These are phyloP conservation scores for Zosterops borbonicus DNA, from an alignment of 2,113 vertebrate genomes.

Conservation along the genomic window DNA sequence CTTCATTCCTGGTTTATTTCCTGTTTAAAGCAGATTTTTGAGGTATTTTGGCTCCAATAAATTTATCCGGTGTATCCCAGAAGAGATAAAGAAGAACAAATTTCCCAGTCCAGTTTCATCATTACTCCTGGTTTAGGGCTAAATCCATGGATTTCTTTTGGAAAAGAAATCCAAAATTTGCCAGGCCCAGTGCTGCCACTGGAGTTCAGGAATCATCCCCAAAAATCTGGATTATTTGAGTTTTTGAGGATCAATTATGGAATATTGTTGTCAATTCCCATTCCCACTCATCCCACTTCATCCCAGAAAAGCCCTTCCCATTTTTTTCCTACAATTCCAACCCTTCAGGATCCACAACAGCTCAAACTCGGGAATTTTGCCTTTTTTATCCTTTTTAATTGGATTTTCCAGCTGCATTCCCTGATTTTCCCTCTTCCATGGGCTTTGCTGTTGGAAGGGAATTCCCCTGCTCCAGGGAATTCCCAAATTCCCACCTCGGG, in stretches of 20 bases:
- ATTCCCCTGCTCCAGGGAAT: constrained; percentile 15
- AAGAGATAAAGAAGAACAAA: not conserved
- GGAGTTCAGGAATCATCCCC: not conserved
- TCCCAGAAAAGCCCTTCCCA: not conserved
- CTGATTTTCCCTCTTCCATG: not conserved
- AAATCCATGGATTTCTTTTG: not conserved
- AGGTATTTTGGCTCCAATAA: not conserved
- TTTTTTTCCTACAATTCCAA: not conserved
- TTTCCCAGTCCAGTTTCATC: not conserved
- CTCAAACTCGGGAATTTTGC: not conserved
- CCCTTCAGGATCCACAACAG: not conserved
- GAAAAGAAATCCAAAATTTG: not conserved
- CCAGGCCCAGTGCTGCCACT: rapidly evolving
- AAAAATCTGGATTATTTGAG: not conserved
- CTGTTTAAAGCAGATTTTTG: rapidly evolving
- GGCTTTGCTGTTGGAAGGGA: not conserved
- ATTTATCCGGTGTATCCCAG: rapidly evolving
- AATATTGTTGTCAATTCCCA: not conserved
- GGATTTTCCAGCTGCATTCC: not conserved
- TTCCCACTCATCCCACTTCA: not conserved
- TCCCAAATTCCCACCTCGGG: not conserved
- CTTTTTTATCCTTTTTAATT: not conserved
- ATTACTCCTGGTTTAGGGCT: not conserved
- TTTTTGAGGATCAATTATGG: not conserved
- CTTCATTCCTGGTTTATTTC: not conserved